Evolutionary conservation across 2,113 vertebrate species (phyloP), one percentile per base, ranked within the genome.

Genomic region (Archocentrus centrarchus): DNA sequence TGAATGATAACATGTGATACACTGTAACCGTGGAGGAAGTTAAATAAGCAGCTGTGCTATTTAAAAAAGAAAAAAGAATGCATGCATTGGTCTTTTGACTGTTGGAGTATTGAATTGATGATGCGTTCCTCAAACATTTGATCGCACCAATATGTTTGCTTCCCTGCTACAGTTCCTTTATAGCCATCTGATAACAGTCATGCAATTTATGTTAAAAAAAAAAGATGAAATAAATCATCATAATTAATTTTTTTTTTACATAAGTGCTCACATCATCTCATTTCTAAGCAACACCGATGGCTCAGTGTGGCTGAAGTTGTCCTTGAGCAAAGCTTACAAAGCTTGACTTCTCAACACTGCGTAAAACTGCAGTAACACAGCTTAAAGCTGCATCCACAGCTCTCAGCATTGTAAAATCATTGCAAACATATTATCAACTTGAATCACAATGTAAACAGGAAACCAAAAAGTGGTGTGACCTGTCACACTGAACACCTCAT

Each of bases 251-350:
- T 27, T 35, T 39, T 80, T 86, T 81, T 86, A 68, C 18, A 4
- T 55, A 14, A 81, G 41, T 35, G 59, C 53, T 79, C 50, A 32
- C 30, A 39, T 63, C 9, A 68, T 81, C n/a, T 80, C 18, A 58
- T 82, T 82, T 85, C 32, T 68, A 70, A 81, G 76, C 53, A 80
- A 80, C 55, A 60, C 39, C 41, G 53, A 57, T 63, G 11, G n/a
- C 44, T 20, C 14, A 20, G 7, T 5, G 5, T 17, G 47, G 58
- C 77, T 24, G 61, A 66, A 63, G 77, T 11, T 77, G 85, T 87
- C 63, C 86, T 86, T 91, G 83, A 87, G n/a, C 20, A 60, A 62
- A 83, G 14, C 32, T 55, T 35, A 17, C 20, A 63, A 77, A 83
- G 14, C 24, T 59, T 57, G 53, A 37, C 70, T 24, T 15, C n/a